Conservation (phyloP, 1,140 invertebrate species). For the Mya arenaria region DNA sequence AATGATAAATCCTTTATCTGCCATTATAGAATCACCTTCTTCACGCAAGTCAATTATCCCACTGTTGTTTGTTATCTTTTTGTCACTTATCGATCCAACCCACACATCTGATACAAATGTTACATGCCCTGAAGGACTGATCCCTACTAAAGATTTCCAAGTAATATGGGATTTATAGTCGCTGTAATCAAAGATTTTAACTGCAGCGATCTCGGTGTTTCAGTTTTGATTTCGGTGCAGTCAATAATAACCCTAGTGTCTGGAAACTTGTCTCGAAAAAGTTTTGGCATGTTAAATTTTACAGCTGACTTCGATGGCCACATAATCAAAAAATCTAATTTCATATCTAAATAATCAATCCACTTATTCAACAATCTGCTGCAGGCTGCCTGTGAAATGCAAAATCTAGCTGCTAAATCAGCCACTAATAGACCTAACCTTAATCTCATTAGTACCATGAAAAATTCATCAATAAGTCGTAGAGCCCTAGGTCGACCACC, state of each 20-base stretch:
- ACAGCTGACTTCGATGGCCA: conserved; percentile 19
- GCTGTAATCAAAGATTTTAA: conserved; percentile 25
- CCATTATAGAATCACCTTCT: conserved; percentile 38
- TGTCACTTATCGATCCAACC: conserved; percentile 28
- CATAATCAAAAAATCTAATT: conserved; percentile 10
- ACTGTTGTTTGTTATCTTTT: conserved; percentile 26
- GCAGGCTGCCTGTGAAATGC: conserved; percentile 4
- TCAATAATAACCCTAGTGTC: conserved; percentile 26
- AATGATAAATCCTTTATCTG: conserved; percentile 27
- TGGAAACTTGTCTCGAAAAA: conserved; percentile 9
- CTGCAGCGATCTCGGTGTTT: conserved; percentile 28
- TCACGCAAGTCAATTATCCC: conserved; percentile 32
- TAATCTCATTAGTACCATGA: conserved; percentile 17
- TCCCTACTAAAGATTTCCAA: conserved; percentile 37
- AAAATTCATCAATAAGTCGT: conserved; percentile 30
- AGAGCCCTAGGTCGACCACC: background rate
- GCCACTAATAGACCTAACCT: conserved; percentile 22
- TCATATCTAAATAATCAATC: conserved; percentile 2
- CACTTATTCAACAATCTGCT: background rate
- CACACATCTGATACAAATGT: conserved; percentile 46
- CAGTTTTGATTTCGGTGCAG: conserved; percentile 38
- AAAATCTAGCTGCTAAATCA: conserved; percentile 29
- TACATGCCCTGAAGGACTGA: conserved; percentile 29
- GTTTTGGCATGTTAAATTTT: conserved; percentile 3
- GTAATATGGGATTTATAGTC: conserved; percentile 46